These are phyloP conservation scores for Asteroscopus sphinx DNA, from an alignment of 2,888 invertebrate genomes.

Conservation along the genomic window DNA sequence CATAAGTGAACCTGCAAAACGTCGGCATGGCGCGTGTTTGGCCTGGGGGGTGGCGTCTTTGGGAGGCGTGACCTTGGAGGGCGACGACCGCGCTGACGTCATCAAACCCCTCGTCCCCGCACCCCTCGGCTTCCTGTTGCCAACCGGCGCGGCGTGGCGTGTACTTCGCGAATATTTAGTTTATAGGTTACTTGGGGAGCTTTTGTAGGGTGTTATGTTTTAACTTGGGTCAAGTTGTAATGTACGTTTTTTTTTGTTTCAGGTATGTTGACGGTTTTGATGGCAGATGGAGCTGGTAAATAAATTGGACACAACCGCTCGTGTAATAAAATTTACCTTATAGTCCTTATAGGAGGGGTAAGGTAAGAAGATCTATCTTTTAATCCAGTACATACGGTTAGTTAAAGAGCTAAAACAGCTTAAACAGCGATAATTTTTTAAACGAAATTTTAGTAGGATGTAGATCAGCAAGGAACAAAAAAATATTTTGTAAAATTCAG, in stretches of 20 bases:
- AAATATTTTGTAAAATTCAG: too few relatives aligned
- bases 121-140: constrained; percentile 63
- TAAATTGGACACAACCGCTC: too few relatives aligned
- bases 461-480: too few relatives aligned
- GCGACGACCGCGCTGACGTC: constrained; percentile 76
- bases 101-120: constrained; percentile 38
- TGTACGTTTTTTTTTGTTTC: constrained; percentile 52
- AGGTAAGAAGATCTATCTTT: background rate
- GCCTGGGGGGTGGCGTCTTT: constrained; percentile 63
- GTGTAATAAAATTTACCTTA: too few relatives aligned
- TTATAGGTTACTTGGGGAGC: constrained; percentile 52
- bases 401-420: too few relatives aligned
- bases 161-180: constrained; percentile 54
- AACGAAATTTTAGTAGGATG: too few relatives aligned
- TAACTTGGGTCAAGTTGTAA: constrained; percentile 40
- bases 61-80: constrained; percentile 62
- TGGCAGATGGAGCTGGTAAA: too few relatives aligned
- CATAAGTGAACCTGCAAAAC: constrained; percentile 20
- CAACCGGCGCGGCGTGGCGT: constrained; percentile 54
- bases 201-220: constrained; percentile 34
- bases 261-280: constrained; percentile 49
- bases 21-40: constrained; percentile 47
- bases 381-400: too few relatives aligned
- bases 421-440: too few relatives aligned
- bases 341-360: background rate